Evolutionary conservation across 53 echinoderm and acorn worm genomes (phyloP), one percentile per base, ranked within the genome.

Genomic region (Echinometra lucunter): DNA sequence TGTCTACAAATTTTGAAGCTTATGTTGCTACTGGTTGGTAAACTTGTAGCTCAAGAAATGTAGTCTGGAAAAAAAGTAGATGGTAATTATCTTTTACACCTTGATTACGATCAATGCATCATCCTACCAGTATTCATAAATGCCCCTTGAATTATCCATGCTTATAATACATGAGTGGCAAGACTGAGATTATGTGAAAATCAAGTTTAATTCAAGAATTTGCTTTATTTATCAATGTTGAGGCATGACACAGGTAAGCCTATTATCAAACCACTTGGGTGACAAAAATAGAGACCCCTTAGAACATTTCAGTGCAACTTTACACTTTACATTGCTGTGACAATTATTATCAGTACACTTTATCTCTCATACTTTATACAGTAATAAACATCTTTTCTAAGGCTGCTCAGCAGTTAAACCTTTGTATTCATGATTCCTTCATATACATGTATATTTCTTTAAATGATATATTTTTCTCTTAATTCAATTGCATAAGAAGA

Each of bases 351-450:
- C 1, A 32, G 30, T 8, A 78, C 42, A 78, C 18, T 40, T 78
- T 11, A 78, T 78, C 23, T 78, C 6, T 40, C 38, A 78, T 72
- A 72, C 72, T 72, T 34, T 72, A 70, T 2, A 70, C 4, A 12
- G 21, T 63, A 63, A 63, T 63, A 16, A 63, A 63, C 21, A 63
- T 63, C 19, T 19, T 63, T 63, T 15, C 8, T 42, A 0, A 6
- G 21, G 23, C 85, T 85, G 85, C 85, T n/a, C 85, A 85, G 85
- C 85, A 85, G 85, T 85, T 85, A 13, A 32, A 32, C 7, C 34
- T 72, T 35, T 34, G 72, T 32, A 35, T 35, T 35, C 42, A 45
- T 85, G 28, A 85, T 28, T 85, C 85, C 47, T 49, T 47, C 6
- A 47, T 45, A 85, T 49, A 85, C 44, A 81, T 2, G 2, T 85